Base-by-base conservation (phyloP, 2,888 invertebrate genomes). In the Andrena fulva region DNA sequence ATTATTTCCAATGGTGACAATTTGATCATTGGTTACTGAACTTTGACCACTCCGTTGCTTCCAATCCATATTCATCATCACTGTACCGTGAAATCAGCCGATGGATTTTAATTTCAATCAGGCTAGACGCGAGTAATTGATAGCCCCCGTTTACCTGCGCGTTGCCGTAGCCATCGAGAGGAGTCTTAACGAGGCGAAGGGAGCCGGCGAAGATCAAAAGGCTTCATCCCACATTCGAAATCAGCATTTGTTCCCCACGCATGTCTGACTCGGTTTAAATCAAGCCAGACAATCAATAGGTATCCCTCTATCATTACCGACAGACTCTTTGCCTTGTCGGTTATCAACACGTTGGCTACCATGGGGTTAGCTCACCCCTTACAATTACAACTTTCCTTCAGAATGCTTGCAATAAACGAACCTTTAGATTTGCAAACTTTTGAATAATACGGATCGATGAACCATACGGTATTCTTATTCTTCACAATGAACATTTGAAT, bases 191-290 rank as follows among this genome's bases (percentile, higher is more conserved):
- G 48, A 79, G 76, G 76, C 62, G 54, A 42, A 71, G 75, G 73
- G 71, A 31, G 48, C 59, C 12, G 48, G 42, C 50, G 78, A 72
- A 85, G 87, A 90, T 90, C 85, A 90, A 90, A 90, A 85, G 83
- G 80, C 80, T 87, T 87, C 83, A 64, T 80, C 62, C 75, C 71
- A 74, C 87, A 79, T 83, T 85, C 70, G 84, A 75, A 87, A 87
- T 87, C 84, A 82, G 79, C 87, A 85, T 89, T 89, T 75, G 75
- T 80, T 83, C 85, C 64, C 89, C 87, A 90, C 89, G 91, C 88
- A 80, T 91, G 91, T 91, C 91, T 56, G 88, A 90, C 81, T 91
- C 89, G 83, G 89, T 91, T 87, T 82, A 72, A 78, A 68, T 60
- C 82, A 85, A 73, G 68, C 12, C 76, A 66, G 67, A 66, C 81